phyloP scores from a whole-genome alignment of 35 echinoderm and acorn worm genomes.

The Amphiura filiformis region DNA sequence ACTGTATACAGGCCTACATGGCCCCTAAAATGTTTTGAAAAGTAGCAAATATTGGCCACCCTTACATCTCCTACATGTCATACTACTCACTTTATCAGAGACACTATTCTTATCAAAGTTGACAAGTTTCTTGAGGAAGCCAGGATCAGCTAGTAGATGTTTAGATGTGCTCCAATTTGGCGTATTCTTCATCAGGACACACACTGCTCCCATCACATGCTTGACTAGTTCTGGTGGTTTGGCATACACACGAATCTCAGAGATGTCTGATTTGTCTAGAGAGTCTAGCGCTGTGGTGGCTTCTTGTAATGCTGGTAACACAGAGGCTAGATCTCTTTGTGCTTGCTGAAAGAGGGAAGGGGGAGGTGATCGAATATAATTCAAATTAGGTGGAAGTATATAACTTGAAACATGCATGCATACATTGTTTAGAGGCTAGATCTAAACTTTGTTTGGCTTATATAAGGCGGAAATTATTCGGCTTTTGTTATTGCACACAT shows the following conservation, averaged over 20 bases:
- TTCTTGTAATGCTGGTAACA: slow-evolving; percentile 95
- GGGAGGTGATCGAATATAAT: not conserved
- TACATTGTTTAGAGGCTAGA: too few relatives aligned
- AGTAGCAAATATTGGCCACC: too few relatives aligned
- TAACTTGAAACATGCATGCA: too few relatives aligned
- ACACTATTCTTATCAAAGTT: slow-evolving; percentile 96
- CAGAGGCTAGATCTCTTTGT: slow-evolving; percentile 85
- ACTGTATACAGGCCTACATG: too few relatives aligned
- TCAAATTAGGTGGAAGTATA: too few relatives aligned
- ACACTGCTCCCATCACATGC: slow-evolving; percentile 96
- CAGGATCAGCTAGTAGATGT: slow-evolving; percentile 76
- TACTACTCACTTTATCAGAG: slow-evolving; percentile 74
- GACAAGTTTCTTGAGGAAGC: slow-evolving; percentile 91
- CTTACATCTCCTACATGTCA: too few relatives aligned
- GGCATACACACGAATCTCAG: slow-evolving; percentile 93
- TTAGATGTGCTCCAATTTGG: slow-evolving; percentile 90
- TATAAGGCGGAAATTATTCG: too few relatives aligned
- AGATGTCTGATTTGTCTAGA: slow-evolving; percentile 94
- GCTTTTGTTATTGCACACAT: too few relatives aligned
- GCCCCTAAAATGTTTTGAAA: too few relatives aligned
- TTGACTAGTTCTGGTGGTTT: slow-evolving; percentile 84
- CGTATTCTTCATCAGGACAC: slow-evolving; percentile 82
- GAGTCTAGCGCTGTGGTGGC: slow-evolving; percentile 85
- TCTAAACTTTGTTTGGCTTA: too few relatives aligned
- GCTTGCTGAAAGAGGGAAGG: slow-evolving; percentile 79